Base-by-base conservation (phyloP, 2,113 vertebrate genomes). In the Plecotus auritus region DNA sequence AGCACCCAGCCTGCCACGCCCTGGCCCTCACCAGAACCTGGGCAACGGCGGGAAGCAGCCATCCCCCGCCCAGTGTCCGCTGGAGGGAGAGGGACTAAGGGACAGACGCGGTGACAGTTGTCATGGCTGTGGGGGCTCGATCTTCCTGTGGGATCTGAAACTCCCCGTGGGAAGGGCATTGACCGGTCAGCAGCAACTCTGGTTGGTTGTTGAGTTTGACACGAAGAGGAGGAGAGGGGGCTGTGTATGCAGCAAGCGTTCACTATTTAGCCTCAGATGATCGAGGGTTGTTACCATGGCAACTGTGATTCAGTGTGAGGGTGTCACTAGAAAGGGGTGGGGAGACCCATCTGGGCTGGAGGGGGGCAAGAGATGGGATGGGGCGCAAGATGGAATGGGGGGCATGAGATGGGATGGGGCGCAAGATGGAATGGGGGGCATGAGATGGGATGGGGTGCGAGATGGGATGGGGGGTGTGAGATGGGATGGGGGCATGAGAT, bases 171-270 rank as follows among this genome's bases (percentile, higher is more conserved):
- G 30, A 17, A 54, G 78, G 45, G 28, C 35, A 1, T 2, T 64
- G 45, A 51, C 66, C 23, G 23, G 16, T 28, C 4, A 7, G 40
- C 56, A 3, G 13, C 51, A 18, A 1, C 42, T 40, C 42, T 26
- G 61, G 32, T 28, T 37, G 72, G 32, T 23, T 45, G 72, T 8
- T 45, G 78, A 81, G 64, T 70, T 18, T 70, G 66, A 54, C 14
- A 3, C 1, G 23, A 42, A 37, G 70, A 28, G 40, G 64, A 59
- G 10, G 7, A 18, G n/a, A 1, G 9, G 14, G 18, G n/a, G 80
- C 11, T 12, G 22, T 2, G 83, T 12, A 0, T 13, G 4, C 20
- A 16, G 69, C 32, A 9, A 5, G 90, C 1, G 0, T 18, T 59
- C 35, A 4, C 7, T 22, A 2, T 49, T 86, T 37, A 4, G 47